These are phyloP conservation scores for Saccostrea glomerata DNA, from an alignment of 1,140 invertebrate species.

Conservation along the genomic window DNA sequence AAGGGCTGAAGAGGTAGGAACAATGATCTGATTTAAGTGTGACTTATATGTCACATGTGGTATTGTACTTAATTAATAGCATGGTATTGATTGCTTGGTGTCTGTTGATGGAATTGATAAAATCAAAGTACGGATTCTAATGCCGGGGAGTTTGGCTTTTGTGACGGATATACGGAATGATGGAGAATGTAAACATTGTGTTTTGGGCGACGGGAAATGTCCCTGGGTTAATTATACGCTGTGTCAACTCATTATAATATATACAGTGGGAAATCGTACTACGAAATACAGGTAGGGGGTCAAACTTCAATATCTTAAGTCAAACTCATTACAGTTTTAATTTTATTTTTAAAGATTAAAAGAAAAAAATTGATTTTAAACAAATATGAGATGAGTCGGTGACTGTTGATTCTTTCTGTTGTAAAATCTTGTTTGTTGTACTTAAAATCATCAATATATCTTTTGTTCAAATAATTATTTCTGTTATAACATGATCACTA, in stretches of 20 bases:
- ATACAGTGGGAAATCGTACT: neutral
- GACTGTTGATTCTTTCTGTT: neutral
- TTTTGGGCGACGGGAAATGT: neutral
- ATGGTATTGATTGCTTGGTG: slow-evolving; percentile 13
- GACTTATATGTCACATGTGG: neutral
- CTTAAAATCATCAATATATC: neutral
- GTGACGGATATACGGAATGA: neutral
- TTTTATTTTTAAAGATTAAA: neutral
- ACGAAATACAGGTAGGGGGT: neutral
- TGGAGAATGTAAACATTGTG: slow-evolving; percentile 1
- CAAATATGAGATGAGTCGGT: neutral
- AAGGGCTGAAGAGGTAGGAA: neutral
- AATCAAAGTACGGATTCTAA: slow-evolving; percentile 14
- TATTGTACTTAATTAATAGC: slow-evolving; percentile 27
- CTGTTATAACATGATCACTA: neutral
- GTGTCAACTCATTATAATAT: neutral
- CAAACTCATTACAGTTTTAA: neutral
- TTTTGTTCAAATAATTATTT: neutral
- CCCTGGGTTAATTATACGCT: neutral
- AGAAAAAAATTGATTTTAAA: neutral
- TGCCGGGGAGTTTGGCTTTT: slow-evolving; percentile 13
- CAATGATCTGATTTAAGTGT: neutral
- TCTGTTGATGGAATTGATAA: slow-evolving; percentile 36
- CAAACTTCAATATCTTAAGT: neutral
- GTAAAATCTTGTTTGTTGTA: neutral